phyloP scores from a whole-genome alignment of 2,113 vertebrate species.

The Phylloscopus trochiloides region DNA sequence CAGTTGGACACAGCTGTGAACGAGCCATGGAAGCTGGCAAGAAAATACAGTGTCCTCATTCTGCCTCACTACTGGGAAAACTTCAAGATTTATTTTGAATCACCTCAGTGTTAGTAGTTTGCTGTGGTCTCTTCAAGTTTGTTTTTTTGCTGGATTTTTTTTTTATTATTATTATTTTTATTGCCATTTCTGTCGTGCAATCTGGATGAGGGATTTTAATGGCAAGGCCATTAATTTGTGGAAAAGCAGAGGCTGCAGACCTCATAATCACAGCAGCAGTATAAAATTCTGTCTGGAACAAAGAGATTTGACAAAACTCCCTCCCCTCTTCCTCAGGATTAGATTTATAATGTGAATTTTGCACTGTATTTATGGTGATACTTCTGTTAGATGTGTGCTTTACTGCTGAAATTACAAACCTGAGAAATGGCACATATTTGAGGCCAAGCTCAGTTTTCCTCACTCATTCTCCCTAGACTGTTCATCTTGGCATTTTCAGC shows the following conservation, averaged over 20 bases:
- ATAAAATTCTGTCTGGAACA: neutral
- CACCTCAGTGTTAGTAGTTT: neutral
- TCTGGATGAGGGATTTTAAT: conserved; percentile 22
- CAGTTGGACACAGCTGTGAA: neutral
- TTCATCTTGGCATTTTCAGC: neutral
- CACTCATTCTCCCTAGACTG: neutral
- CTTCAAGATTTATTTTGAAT: neutral
- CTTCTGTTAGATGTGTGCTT: neutral
- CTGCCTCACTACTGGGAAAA: neutral
- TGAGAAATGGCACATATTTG: neutral
- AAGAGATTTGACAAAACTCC: neutral
- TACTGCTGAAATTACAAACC: neutral
- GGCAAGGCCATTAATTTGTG: neutral
- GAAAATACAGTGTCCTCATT: neutral
- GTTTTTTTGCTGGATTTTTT: neutral
- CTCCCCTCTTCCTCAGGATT: rapidly evolving
- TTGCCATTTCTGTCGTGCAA: neutral
- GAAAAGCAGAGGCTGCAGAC: neutral
- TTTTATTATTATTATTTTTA: neutral
- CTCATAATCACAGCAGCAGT: neutral
- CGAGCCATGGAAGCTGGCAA: neutral
- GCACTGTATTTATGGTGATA: neutral
- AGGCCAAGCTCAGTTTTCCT: neutral
- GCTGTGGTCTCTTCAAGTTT: neutral
- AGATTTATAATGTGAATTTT: neutral